Conservation (phyloP, 2,113 vertebrate genomes). For the Acinonyx jubatus region DNA sequence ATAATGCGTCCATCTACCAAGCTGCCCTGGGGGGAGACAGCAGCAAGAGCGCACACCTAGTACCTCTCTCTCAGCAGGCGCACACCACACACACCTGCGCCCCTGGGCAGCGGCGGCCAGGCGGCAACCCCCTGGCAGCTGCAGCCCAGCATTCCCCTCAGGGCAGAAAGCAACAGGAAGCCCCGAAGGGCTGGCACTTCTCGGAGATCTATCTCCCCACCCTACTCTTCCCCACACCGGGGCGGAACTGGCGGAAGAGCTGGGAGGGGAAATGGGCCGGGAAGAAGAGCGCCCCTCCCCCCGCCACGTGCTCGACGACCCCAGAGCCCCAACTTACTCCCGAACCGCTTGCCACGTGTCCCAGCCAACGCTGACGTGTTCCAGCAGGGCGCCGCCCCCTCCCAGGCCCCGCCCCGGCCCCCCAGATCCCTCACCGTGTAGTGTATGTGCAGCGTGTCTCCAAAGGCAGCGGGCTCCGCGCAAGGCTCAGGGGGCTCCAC, state of each 20-base stretch:
- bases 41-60: background rate
- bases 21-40: slow-evolving; percentile 87
- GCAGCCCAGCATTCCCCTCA: background rate
- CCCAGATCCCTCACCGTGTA: slow-evolving; percentile 92
- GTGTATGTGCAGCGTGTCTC: slow-evolving; percentile 94
- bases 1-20: slow-evolving; percentile 94
- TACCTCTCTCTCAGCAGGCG: background rate
- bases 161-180: slow-evolving; percentile 40
- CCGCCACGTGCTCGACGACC: slow-evolving; percentile 42
- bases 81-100: background rate
- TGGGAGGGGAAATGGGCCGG: background rate
- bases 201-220: slow-evolving; percentile 2
- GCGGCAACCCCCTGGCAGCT: background rate
- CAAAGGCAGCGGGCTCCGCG: slow-evolving; percentile 86
- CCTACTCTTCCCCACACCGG: background rate
- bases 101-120: background rate
- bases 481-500: slow-evolving; percentile 87
- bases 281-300: background rate
- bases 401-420: slow-evolving; percentile 48
- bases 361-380: slow-evolving; percentile 93
- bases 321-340: background rate
- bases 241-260: slow-evolving; percentile 16
- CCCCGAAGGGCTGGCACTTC: background rate
- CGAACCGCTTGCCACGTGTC: slow-evolving; percentile 65
- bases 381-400: slow-evolving; percentile 57